Evolutionary conservation across 2,888 invertebrate species (phyloP).

Genomic region (Dolomedes plantarius): DNA sequence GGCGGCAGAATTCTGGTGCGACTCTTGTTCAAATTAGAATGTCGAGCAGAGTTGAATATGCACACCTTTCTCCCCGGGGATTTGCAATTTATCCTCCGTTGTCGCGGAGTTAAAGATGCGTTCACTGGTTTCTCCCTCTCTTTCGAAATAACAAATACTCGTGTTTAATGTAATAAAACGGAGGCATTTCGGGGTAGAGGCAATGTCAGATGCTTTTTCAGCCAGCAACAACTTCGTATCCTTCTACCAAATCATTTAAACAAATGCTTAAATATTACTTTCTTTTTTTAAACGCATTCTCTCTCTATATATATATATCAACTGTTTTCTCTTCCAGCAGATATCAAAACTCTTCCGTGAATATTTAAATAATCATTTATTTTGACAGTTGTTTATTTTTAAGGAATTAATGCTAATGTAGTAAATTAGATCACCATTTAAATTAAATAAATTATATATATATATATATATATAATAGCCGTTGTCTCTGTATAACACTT

Average conservation of each 20-base stretch:
- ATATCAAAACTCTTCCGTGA: no score
- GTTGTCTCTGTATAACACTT: no score
- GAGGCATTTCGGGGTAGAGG: background rate
- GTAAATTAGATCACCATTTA: no score
- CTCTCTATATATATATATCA: no score
- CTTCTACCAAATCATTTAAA: background rate
- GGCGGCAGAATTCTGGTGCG: background rate
- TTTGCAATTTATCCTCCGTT: conserved; percentile 20
- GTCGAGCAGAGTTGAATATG: conserved; percentile 19
- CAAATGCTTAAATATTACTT: background rate
- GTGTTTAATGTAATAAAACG: background rate
- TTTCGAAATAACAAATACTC: background rate
- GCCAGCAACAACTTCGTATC: no score
- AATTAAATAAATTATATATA: no score
- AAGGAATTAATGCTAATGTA: no score
- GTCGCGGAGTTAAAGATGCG: background rate
- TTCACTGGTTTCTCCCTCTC: background rate
- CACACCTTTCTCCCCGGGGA: conserved; percentile 11
- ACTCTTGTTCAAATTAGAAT: conserved; percentile 24
- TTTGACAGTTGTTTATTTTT: no score
- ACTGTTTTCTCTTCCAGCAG: no score
- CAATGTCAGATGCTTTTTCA: background rate
- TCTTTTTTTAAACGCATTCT: no score
- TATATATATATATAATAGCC: no score
- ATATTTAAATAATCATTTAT: no score